These are phyloP conservation scores for Tenebrio molitor DNA, from an alignment of 1,140 invertebrate species.

Conservation along the genomic window DNA sequence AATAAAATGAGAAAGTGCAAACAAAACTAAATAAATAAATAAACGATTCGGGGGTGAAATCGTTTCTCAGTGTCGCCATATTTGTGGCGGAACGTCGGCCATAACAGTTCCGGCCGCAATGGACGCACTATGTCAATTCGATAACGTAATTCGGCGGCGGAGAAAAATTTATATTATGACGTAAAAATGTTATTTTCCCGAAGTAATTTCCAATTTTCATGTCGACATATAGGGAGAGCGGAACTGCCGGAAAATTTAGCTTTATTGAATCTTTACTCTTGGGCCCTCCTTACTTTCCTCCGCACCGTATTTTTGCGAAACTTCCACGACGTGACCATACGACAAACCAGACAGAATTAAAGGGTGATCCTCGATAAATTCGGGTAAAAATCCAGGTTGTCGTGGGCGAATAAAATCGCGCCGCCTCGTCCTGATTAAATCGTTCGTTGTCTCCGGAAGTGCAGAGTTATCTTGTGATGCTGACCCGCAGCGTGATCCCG, in stretches of 20 bases:
- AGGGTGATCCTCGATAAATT: constrained; percentile 14
- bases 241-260: not conserved
- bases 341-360: not conserved
- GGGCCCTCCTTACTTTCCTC: not conserved
- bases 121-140: not conserved
- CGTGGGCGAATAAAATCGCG: too few relatives aligned
- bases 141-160: too few relatives aligned
- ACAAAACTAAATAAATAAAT: too few relatives aligned
- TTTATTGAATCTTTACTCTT: constrained; percentile 10
- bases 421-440: too few relatives aligned
- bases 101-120: too few relatives aligned
- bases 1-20: too few relatives aligned
- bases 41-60: too few relatives aligned
- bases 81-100: too few relatives aligned
- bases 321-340: not conserved
- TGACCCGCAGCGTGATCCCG: not conserved
- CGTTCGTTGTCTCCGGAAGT: not conserved
- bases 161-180: constrained; percentile 24
- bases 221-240: not conserved
- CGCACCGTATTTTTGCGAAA: not conserved
- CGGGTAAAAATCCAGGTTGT: too few relatives aligned
- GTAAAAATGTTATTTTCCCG: constrained; percentile 26
- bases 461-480: constrained; percentile 5
- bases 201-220: constrained; percentile 31
- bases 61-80: too few relatives aligned